phyloP scores from a whole-genome alignment of 1,140 invertebrate species.

The Meloidogyne chitwoodi region DNA sequence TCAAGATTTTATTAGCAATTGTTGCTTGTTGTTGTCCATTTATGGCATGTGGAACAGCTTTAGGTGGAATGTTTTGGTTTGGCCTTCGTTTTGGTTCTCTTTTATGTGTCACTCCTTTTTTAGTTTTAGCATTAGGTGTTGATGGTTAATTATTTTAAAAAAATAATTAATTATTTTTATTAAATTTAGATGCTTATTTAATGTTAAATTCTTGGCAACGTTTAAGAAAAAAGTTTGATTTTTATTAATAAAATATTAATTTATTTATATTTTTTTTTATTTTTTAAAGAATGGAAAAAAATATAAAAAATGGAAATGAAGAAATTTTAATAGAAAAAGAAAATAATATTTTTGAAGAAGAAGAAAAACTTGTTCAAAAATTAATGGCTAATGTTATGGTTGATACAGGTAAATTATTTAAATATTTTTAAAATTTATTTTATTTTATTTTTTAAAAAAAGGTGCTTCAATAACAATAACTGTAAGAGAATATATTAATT shows the following conservation, averaged over 20 bases:
- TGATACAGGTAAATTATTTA: conserved; percentile 45
- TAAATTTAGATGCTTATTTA: conserved; percentile 1
- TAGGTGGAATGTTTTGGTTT: conserved; percentile 52
- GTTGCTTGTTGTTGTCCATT: conserved; percentile 54
- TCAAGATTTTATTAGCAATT: conserved; percentile 45
- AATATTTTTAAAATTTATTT: background rate
- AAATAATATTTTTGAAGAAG: background rate
- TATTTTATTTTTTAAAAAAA: conserved; percentile 8
- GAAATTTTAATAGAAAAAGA: background rate
- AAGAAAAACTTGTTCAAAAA: conserved; percentile 21
- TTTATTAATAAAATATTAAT: background rate
- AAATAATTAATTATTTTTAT: background rate
- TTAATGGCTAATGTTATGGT: conserved; percentile 50
- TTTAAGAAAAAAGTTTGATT: conserved; percentile 10
- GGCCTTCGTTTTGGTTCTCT: conserved; percentile 51
- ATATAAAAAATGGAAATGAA: background rate
- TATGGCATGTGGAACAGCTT: conserved; percentile 54
- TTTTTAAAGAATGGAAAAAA: conserved; percentile 8
- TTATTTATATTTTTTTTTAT: background rate
- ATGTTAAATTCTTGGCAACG: conserved; percentile 17
- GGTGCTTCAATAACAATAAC: conserved; percentile 58
- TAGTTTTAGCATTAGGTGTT: conserved; percentile 58
- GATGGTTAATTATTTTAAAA: conserved; percentile 55
- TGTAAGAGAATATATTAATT: background rate
- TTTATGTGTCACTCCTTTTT: conserved; percentile 53